Evolutionary conservation across 2,797 vertebrate species (phyloP).

Genomic region (Gymnoscopelus braueri): DNA sequence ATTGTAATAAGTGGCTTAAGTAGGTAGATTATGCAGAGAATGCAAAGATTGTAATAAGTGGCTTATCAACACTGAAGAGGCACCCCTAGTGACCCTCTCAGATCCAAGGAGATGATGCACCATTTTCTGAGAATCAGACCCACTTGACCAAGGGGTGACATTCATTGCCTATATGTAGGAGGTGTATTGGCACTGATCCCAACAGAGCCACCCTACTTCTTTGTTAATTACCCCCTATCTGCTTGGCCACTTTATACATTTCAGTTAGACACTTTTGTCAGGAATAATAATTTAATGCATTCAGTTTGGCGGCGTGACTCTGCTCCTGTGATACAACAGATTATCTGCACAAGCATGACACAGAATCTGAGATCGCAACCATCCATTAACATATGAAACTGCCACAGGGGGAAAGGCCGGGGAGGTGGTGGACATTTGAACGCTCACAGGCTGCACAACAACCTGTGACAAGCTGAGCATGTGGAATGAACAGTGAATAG

Average conservation of each 20-base stretch:
- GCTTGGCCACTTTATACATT: background rate
- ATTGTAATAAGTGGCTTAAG: constrained; percentile 50
- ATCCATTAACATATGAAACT: too few relatives aligned
- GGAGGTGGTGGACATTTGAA: too few relatives aligned
- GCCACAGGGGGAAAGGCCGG: too few relatives aligned
- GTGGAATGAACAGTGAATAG: too few relatives aligned
- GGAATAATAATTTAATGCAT: too few relatives aligned
- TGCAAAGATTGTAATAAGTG: constrained; percentile 43
- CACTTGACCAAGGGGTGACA: constrained; percentile 28
- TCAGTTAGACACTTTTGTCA: too few relatives aligned
- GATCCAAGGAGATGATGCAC: constrained; percentile 56
- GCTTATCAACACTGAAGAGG: constrained; percentile 19
- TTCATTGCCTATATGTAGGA: constrained; percentile 47
- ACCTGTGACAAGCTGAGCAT: too few relatives aligned
- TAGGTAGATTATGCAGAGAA: background rate
- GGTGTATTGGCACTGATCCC: constrained; percentile 40
- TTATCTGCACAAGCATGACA: too few relatives aligned
- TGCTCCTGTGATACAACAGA: too few relatives aligned
- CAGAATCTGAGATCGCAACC: too few relatives aligned
- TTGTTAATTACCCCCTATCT: constrained; percentile 67
- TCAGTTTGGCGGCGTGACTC: too few relatives aligned
- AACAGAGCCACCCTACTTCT: constrained; percentile 45
- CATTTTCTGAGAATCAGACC: constrained; percentile 40
- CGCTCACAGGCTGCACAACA: too few relatives aligned
- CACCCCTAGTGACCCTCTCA: constrained; percentile 48